A percentile compares a stretch with the other conserved stretches of the same genome.
Conservation (phyloP, 2,888 invertebrate genomes). For the Zootermopsis nevadensis region DNA sequence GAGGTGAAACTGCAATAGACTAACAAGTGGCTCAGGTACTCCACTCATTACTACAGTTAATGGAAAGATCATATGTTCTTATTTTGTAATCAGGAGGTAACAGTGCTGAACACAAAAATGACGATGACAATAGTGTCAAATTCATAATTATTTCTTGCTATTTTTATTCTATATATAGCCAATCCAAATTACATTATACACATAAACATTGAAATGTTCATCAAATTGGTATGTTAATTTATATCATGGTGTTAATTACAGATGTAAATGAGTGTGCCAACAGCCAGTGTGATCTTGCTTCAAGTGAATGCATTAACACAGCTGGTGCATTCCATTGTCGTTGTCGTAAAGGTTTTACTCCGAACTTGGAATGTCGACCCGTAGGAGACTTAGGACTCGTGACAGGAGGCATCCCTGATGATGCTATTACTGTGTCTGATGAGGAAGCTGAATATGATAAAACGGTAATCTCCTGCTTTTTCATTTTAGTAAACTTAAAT, state of each 20-base stretch:
- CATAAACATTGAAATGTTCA: neutral
- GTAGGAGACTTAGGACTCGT: slow-evolving; percentile 89
- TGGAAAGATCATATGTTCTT: no score
- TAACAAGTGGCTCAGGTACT: no score
- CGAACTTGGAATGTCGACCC: slow-evolving; percentile 89
- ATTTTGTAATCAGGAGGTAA: no score
- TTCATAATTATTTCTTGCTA: no score
- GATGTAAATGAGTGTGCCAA: slow-evolving; percentile 92
- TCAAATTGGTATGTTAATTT: neutral
- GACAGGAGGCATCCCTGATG: slow-evolving; percentile 91
- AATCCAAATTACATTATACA: no score
- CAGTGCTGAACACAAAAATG: no score
- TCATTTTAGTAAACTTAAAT: no score
- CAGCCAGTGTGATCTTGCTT: slow-evolving; percentile 89
- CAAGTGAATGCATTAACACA: slow-evolving; percentile 90
- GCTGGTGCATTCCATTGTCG: slow-evolving; percentile 88
- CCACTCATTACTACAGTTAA: no score
- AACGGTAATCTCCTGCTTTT: slow-evolving; percentile 69
- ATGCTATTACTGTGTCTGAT: slow-evolving; percentile 86
- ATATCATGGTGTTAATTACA: neutral
- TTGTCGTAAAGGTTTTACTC: slow-evolving; percentile 84
- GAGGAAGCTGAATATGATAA: slow-evolving; percentile 86
- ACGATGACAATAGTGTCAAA: no score
- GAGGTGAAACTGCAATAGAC: no score
- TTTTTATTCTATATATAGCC: no score